Base-by-base conservation (phyloP, 1,140 invertebrate genomes). In the Heliothis subflexa region DNA sequence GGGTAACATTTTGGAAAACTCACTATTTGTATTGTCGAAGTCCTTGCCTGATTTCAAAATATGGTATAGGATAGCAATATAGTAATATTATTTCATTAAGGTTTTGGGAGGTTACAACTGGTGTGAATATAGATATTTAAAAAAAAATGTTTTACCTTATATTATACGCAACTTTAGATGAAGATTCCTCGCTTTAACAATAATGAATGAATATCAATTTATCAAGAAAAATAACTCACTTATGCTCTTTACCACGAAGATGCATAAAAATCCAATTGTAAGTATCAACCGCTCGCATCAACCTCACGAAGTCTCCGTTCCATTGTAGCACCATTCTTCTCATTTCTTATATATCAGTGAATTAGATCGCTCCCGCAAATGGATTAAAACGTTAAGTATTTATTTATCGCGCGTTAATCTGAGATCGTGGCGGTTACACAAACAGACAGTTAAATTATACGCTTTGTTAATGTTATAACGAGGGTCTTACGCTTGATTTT, bases 341-440 rank as follows among this genome's bases (percentile, higher is more conserved):
- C 80, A 74, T 81, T 84, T 82, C 82, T 81, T 83, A 80, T 83
- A 80, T 79, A 84, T 81, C 83, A 57, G 52, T 72, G 81, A 88
- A 85, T 86, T 79, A 83, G 85, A 85, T 82, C 76, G 81, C 70
- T 59, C 81, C 75, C 77, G 85, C 82, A 90, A 89, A 86, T 90
- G 88, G 86, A 91, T 91, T 88, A 86, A 86, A 80, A 81, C 84
- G 85, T 84, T 86, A 88, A 91, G 86, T 89, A 86, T 91, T 92
- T 91, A 90, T 92, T 91, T 87, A 87, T 87, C 84, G 81, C 64
- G 47, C 82, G 80, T 91, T 91, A 90, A 92, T 92, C 90, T 88
- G 82, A 86, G 88, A 87, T 86, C 86, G 84, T 75, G 74, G 82
- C 83, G 84, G 84, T 86, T 86, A 89, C 68, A 88, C 86, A 87